These are phyloP conservation scores for Meloidogyne hapla DNA, from an alignment of 1,140 invertebrate genomes.

Conservation along the genomic window DNA sequence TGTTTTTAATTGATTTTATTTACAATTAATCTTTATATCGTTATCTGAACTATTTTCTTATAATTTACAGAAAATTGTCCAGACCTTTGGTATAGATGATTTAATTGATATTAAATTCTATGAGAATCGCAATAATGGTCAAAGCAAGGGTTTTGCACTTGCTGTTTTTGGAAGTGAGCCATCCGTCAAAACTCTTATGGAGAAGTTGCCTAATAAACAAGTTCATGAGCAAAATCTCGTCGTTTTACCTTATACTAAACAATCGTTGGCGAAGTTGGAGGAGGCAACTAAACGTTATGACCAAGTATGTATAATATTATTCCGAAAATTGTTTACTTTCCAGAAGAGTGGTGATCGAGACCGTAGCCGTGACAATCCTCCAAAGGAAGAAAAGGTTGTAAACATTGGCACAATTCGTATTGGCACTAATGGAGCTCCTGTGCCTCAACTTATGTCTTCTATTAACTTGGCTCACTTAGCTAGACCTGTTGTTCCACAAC, in stretches of 20 bases:
- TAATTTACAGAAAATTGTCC: conserved; percentile 45
- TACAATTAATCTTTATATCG: too few species aligned
- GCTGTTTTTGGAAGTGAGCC: conserved; percentile 86
- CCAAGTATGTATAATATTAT: conserved; percentile 31
- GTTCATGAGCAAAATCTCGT: conserved; percentile 88
- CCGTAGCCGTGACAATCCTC: neutral
- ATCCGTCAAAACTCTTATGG: conserved; percentile 84
- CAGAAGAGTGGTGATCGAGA: conserved; percentile 16
- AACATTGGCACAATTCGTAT: conserved; percentile 59
- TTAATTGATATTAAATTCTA: conserved; percentile 98
- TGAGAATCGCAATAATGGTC: conserved; percentile 97
- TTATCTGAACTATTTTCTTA: too few species aligned
- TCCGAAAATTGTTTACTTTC: neutral
- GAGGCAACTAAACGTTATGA: conserved; percentile 52
- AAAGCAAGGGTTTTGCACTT: conserved; percentile 93
- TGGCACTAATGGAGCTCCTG: conserved; percentile 69
- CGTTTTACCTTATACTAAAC: conserved; percentile 90
- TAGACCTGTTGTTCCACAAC: conserved; percentile 23
- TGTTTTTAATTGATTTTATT: neutral
- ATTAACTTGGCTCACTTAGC: conserved; percentile 66
- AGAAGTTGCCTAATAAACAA: conserved; percentile 81
- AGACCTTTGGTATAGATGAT: conserved; percentile 76
- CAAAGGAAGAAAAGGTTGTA: conserved; percentile 49
- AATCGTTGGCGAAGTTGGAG: conserved; percentile 75
- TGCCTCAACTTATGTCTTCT: conserved; percentile 67